These are phyloP conservation scores for Epinephelus fuscoguttatus DNA, from an alignment of 2,113 vertebrate species.

Conservation along the genomic window DNA sequence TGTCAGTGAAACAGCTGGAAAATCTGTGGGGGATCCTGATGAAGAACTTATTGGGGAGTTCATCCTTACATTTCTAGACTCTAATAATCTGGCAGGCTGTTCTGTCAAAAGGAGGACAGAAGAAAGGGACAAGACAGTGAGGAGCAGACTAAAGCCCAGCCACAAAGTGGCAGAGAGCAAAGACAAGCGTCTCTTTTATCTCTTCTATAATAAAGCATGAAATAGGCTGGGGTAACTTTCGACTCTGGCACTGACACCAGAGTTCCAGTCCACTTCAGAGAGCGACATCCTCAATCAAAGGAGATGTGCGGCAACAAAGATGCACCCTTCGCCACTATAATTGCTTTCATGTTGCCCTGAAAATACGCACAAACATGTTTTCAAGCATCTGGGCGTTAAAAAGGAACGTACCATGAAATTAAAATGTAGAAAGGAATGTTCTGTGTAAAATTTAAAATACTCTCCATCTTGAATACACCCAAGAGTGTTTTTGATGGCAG, in stretches of 20 bases:
- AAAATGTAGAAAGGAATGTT: not conserved
- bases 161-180: slow-evolving; percentile 31
- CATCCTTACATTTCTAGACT: slow-evolving; percentile 36
- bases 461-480: not conserved
- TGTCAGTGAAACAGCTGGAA: slow-evolving; percentile 2
- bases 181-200: slow-evolving; percentile 69
- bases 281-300: slow-evolving; percentile 55
- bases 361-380: slow-evolving; percentile 41
- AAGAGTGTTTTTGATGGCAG: not conserved
- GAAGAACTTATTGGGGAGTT: slow-evolving; percentile 31
- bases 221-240: slow-evolving; percentile 65
- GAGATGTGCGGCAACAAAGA: slow-evolving; percentile 43
- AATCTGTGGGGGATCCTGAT: not conserved
- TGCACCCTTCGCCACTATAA: slow-evolving; percentile 17
- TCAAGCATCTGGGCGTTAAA: slow-evolving; percentile 28
- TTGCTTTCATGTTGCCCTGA: slow-evolving; percentile 41
- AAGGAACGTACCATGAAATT: not conserved
- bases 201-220: slow-evolving; percentile 68
- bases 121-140: slow-evolving; percentile 18
- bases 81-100: slow-evolving; percentile 47
- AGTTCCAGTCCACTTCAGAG: slow-evolving; percentile 51
- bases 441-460: slow-evolving; percentile 8
- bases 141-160: slow-evolving; percentile 46
- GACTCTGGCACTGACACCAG: slow-evolving; percentile 27
- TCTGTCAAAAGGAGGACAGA: slow-evolving; percentile 25